Evolutionary conservation across 2,797 vertebrate genomes (phyloP), one percentile per base, ranked within the genome.

Genomic region (Anisognathus igniventris): DNA sequence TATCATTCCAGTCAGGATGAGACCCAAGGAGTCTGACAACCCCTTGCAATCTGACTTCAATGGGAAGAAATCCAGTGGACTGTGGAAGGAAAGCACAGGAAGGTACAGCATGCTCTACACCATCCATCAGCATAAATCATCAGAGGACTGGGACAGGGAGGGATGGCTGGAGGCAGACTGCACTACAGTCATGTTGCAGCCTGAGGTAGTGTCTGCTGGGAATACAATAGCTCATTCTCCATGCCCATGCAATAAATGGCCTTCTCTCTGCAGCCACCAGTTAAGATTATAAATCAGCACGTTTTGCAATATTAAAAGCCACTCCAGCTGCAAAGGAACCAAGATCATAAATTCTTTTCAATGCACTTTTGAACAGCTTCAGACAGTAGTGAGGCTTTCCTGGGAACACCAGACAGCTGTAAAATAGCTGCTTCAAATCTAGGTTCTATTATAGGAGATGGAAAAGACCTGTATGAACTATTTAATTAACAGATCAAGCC

Each of bases 311-410:
- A 89, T 72, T 92, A 95, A 92, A 91, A 94, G 87, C 53, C 54
- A 85, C 68, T 79, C 51, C 81, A 91, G 88, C 78, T 92, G 93
- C 78, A 93, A 82, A 95, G 48, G 53, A 94, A 93, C 60, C 42
- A 57, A 92, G 86, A 88, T 28, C 77, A 89, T 92, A 95, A 95
- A 95, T 87, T 93, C 44, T 87, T 89, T 85, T 85, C 92, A 95
- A 12, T 85, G 80, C 60, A 74, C 39, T 65, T 87, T 45, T 88
- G 78, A 95, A 91, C 39, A 92, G 71, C 74, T 82, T 85, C 67
- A 86, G 60, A 83, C 67, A 57, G 35, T 21, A 85, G 75, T 0
- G 0, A 76, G 68, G 68, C 58, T 91, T 95, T 95, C 80, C 64
- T 54, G 42, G 51, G 70, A 93, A 77, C 1, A 2, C 37, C 24